Percentiles rank a stretch among this genome's conserved stretches.
Conservation (phyloP, 2,888 invertebrate species). For the Suillia variegata region DNA sequence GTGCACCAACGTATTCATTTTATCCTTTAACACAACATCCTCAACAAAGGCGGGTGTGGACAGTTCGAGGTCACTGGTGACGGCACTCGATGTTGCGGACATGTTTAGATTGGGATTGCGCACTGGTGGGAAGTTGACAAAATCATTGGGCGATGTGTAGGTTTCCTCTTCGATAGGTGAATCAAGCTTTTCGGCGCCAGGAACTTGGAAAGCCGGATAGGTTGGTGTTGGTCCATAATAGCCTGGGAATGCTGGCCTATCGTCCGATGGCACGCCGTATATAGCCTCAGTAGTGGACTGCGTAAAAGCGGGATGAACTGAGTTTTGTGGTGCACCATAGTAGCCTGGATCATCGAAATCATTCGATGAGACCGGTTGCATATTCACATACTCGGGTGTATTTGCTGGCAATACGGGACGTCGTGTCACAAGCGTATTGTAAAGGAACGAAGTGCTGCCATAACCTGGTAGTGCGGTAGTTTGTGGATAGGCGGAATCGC, state of each 20-base stretch:
- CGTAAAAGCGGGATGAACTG: constrained; percentile 36
- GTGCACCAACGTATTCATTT: constrained; percentile 81
- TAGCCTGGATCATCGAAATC: constrained; percentile 61
- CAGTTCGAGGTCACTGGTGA: constrained; percentile 68
- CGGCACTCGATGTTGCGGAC: constrained; percentile 64
- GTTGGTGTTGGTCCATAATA: constrained; percentile 59
- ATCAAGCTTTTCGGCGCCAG: constrained; percentile 48
- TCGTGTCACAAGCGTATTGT: constrained; percentile 47
- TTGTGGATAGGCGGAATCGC: constrained; percentile 32
- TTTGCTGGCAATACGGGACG: constrained; percentile 40
- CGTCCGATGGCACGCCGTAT: constrained; percentile 50
- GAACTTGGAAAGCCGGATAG: constrained; percentile 56
- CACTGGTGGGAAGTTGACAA: constrained; percentile 83
- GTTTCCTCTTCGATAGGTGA: constrained; percentile 61
- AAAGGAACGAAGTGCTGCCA: constrained; percentile 61
- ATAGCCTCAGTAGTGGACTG: constrained; percentile 43
- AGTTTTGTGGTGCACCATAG: constrained; percentile 42
- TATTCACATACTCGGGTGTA: constrained; percentile 36
- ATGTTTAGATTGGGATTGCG: constrained; percentile 82
- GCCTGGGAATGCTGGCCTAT: constrained; percentile 57
- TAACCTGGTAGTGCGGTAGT: constrained; percentile 37
- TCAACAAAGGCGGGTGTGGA: constrained; percentile 79
- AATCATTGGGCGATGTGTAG: constrained; percentile 72
- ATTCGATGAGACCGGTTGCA: constrained; percentile 49
- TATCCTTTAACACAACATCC: constrained; percentile 76